Base-by-base conservation (phyloP, 1,140 invertebrate species). In the Pygmarrhopalites habei region DNA sequence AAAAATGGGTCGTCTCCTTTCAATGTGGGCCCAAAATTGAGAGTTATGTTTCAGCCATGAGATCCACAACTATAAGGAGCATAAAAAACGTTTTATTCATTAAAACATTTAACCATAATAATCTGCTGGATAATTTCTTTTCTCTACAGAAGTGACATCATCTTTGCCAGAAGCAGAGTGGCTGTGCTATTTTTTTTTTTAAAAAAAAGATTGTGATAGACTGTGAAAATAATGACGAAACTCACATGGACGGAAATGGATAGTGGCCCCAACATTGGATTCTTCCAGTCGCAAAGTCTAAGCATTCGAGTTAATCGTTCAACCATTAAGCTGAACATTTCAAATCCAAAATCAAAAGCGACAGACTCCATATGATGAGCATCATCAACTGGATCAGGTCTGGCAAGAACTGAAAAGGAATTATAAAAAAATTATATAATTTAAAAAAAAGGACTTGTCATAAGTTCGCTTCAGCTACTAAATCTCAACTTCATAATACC, bases 261-360 rank as follows among this genome's bases (percentile, higher is more conserved):
- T 19, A 39, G 25, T 0, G 52, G n/a, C 14, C 30, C 35, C 32
- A 69, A 19, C 15, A 46, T 17, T 4, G 26, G 51, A 39, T 60
- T 43, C 14, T 69, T 32, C 67, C 67, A 69, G 17, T 64, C 49
- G 1, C 49, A 47, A 2, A 56, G 17, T 1, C 43, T 14, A 23
- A 62, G 41, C 1, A 47, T 15, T 30, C 44, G 7, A 0, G 0
- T 7, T 17, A 65, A 17, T 17, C 43, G 10, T 28, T 65, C 59
- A 1, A n/a, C 39, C 0, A 65, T n/a, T 0, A 65, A 1, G 7
- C 35, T 28, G 23, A 65, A 47, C 46, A 68, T 47, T 43, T 68
- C 63, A 10, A 68, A 12, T 25, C 52, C 57, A 32, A 65, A 62
- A 0, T 39, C n/a, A 5, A 61, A 5, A 15, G 52, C 51, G 1